Evolutionary conservation across 2,888 invertebrate genomes (phyloP).

Genomic region (Rhagophthalmus giganteus): DNA sequence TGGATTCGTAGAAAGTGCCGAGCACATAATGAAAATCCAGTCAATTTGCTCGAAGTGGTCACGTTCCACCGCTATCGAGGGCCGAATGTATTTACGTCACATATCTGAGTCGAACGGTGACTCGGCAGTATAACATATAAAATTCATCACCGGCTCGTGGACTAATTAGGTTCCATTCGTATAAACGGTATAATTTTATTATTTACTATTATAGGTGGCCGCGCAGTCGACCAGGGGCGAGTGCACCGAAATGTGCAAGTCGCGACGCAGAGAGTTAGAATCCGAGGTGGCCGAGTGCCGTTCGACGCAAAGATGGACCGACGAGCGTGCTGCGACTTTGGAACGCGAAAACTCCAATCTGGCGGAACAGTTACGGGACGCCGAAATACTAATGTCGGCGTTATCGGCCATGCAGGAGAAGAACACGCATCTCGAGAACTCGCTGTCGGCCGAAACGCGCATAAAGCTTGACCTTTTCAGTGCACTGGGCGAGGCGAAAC

Average conservation of each 20-base stretch:
- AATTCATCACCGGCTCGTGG: no score
- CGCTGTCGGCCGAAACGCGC: slow-evolving; percentile 93
- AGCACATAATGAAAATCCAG: no score
- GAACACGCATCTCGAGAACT: slow-evolving; percentile 88
- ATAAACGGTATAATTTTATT: no score
- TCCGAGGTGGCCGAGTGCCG: slow-evolving; percentile 63
- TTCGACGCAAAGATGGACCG: slow-evolving; percentile 61
- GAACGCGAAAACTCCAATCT: slow-evolving; percentile 60
- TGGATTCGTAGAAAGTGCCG: no score
- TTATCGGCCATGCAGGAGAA: slow-evolving; percentile 86
- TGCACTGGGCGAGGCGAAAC: slow-evolving; percentile 92
- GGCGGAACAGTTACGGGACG: slow-evolving; percentile 60
- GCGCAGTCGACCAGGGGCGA: slow-evolving; percentile 49
- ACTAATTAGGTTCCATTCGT: no score
- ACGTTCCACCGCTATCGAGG: no score
- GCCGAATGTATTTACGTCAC: no score
- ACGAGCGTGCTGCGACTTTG: slow-evolving; percentile 62
- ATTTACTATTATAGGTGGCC: no score
- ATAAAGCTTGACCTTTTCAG: slow-evolving; percentile 98
- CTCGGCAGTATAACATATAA: no score
- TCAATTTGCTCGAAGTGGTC: no score
- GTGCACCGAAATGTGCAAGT: slow-evolving; percentile 53
- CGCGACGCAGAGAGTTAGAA: slow-evolving; percentile 63
- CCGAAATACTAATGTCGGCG: slow-evolving; percentile 79
- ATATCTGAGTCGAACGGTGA: no score